Evolutionary conservation across 2,113 vertebrate genomes (phyloP).

Genomic region (Setophaga kirtlandii): DNA sequence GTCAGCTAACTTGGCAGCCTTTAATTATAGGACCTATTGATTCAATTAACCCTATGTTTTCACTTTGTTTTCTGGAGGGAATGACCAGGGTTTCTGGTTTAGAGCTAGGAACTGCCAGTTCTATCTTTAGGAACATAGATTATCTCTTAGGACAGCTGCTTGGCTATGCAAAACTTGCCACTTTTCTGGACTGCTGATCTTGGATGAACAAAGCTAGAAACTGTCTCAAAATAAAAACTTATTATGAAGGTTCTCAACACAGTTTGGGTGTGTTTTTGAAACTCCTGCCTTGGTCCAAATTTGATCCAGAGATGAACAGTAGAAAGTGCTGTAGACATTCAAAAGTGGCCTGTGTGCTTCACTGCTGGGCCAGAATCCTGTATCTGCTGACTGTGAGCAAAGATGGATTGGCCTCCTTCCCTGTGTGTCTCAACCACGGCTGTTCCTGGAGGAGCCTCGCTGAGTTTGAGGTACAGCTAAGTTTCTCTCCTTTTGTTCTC

Average conservation of each 20-base stretch:
- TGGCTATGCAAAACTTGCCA: neutral
- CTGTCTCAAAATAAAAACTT: neutral
- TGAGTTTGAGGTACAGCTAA: neutral
- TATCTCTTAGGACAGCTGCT: neutral
- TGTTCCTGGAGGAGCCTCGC: accelerated
- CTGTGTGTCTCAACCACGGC: accelerated
- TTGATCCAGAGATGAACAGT: neutral
- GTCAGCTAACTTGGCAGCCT: neutral
- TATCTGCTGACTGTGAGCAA: neutral
- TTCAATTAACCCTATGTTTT: neutral
- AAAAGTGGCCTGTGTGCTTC: neutral
- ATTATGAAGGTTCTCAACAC: neutral
- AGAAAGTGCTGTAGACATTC: neutral
- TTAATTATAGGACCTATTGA: slow-evolving; percentile 33
- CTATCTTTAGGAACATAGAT: neutral
- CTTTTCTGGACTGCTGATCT: neutral
- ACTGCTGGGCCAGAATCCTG: neutral
- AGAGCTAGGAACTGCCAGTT: neutral
- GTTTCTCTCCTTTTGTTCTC: neutral
- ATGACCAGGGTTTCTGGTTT: neutral
- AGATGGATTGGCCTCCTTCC: neutral
- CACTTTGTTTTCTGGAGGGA: slow-evolving; percentile 6
- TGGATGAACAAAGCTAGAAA: neutral
- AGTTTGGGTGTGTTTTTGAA: neutral
- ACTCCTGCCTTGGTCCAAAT: neutral